These are phyloP conservation scores for Symphodus melops DNA, from an alignment of 2,113 vertebrate species.

Conservation along the genomic window DNA sequence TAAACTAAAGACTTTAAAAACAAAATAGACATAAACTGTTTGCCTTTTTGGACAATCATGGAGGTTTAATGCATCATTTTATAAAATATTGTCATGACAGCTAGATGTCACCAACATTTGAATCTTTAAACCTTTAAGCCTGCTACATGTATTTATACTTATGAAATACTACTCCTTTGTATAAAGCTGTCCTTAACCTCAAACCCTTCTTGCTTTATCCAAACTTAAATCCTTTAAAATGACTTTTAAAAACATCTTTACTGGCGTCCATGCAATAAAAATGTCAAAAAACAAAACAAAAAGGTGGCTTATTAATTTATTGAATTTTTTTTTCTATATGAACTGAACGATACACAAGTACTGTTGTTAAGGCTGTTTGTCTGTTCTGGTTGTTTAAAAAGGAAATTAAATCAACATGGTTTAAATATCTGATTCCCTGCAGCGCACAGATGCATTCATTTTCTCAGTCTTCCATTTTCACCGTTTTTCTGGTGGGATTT, in stretches of 20 bases:
- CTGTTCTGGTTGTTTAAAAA: too few relatives aligned
- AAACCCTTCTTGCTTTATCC: neutral
- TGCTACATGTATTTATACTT: constrained; percentile 20
- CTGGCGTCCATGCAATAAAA: constrained; percentile 41
- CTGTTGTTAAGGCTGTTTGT: too few relatives aligned
- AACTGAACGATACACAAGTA: neutral
- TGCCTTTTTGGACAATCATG: neutral
- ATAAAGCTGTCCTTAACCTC: neutral
- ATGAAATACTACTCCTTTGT: neutral
- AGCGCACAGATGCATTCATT: too few relatives aligned
- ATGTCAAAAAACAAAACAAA: constrained; percentile 15
- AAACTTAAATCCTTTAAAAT: neutral
- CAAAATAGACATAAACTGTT: constrained; percentile 16
- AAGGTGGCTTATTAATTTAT: neutral
- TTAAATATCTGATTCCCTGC: too few relatives aligned
- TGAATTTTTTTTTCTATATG: neutral
- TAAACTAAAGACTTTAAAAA: constrained; percentile 28
- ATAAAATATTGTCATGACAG: neutral
- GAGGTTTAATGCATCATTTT: neutral
- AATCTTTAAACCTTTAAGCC: constrained; percentile 14
- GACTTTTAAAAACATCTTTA: neutral
- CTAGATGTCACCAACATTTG: neutral
- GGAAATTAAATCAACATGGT: too few relatives aligned
- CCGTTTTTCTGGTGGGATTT: too few relatives aligned
- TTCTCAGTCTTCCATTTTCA: too few relatives aligned